Evolutionary conservation across 92 coral and sea anemone species (phyloP), one percentile per base, ranked within the genome.

Genomic region (Parazoanthus darwini): DNA sequence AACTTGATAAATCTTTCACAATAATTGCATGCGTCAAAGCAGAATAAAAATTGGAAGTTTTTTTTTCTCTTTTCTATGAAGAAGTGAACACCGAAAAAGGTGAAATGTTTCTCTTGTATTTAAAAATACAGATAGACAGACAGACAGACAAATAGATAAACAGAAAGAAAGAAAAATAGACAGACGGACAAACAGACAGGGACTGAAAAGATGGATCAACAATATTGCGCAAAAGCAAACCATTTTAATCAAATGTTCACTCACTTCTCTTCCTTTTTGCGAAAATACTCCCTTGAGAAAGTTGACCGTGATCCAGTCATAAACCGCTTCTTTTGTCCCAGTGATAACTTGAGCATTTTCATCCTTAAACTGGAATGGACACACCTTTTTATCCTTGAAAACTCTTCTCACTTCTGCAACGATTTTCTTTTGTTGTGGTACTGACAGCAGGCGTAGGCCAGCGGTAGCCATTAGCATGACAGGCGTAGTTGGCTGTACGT

Each of bases 301-400:
- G 48, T 90, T 90, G 22, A 86, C 86, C 8, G 92, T 74, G 66
- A 90, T 86, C 92, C 92, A 90, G 48, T 79, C 89, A 75, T 86
- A 90, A 37, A 90, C 81, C 25, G 85, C 92, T 51, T 90, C 92
- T n/a, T 43, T 63, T 1, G 72, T 66, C 20, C 92, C 92, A 33
- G 86, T 84, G 56, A 85, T 90, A 46, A 90, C 59, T 72, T 59
- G 77, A 11, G 89, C 92, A 14, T 90, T 68, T 16, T 85, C 37
- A 11, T 85, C 42, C 29, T 86, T 68, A 67, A 90, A 90, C 54
- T 2, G 39, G 54, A 90, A 90, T 36, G 92, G 92, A 54, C 89
- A 90, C 80, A 85, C 79, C 25, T 10, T 79, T 79, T 90, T 90
- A 33, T 90, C 86, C 20, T 50, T 78, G 22, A 90, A 90, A 6